Evolutionary conservation across 64 coral and sea anemone species (phyloP), one percentile per base, ranked within the genome.

Genomic region (Hydrozoanthus tunicans): DNA sequence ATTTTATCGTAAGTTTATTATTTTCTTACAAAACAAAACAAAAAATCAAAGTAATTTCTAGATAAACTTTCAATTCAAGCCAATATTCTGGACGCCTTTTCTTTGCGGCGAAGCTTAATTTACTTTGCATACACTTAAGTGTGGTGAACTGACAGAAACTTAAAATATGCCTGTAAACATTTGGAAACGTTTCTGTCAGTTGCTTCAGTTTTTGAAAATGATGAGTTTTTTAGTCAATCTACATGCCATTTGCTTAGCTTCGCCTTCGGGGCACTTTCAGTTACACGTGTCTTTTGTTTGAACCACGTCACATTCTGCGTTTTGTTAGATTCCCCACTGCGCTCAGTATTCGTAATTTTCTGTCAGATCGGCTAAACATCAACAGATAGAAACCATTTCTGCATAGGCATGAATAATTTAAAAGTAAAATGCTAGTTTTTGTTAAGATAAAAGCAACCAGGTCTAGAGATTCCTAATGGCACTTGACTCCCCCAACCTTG

Each of bases 131-230:
- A 62, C 65, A 1, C 13, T 5, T 7, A 64, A 64, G 26, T 6
- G 3, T 76, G 24, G 27, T 7, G 24, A 63, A 59, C 64, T 73
- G 59, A 59, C 57, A 15, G 54, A 57, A 72, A 73, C 55, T 72
- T 9, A 13, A 72, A 86, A 57, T 86, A 86, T 57, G 70, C 15
- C 56, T 74, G 84, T 88, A 59, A 74, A 88, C 24, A 74, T n/a
- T 83, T 59, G 6, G n/a, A 51, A 17, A 7, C n/a, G 11, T 9
- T 76, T 7, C 26, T 76, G n/a, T 80, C 12, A 55, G 63, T 88
- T 24, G 60, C 51, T 74, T 74, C 53, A 59, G 23, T 59, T 56
- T 75, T n/a, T 8, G 10, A 73, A 9, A 73, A 83, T n/a, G 63
- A 83, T 58, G 14, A 55, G 59, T 13, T 63, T 82, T 88, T 54